Evolutionary conservation across 2,113 vertebrate genomes (phyloP), one percentile per base, ranked within the genome.

Genomic region (Thomomys bottae): DNA sequence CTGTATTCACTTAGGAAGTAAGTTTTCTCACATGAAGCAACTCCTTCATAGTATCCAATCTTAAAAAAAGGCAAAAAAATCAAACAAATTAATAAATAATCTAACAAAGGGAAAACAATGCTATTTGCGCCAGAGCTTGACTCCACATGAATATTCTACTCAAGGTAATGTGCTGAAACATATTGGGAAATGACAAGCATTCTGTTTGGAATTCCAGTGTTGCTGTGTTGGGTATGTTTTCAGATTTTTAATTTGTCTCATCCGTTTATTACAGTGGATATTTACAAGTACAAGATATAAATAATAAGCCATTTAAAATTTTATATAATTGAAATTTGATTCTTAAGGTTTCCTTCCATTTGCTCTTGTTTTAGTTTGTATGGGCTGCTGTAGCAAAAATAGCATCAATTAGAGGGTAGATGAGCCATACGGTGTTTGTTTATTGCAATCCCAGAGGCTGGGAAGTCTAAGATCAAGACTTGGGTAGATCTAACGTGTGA

Each of bases 21-120:
- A 40, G 57, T n/a, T 1, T 40, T 85, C 59, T 75, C 14, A 63
- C 9, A 8, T 28, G 30, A 75, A 76, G 72, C 1, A 49, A 23
- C 57, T 72, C 4, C 87, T 87, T 38, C 45, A 4, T 66, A 76
- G 42, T 45, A 61, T 14, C 11, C 26, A 88, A 34, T 73, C 0
- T 21, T 83, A 83, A 18, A 21, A 66, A 30, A n/a, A 45, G 28
- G 10, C 4, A 72, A 85, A 63, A 63, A 8, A 2, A 30, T 3
- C 64, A 26, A 5, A 63, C 64, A 94, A 57, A 82, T 67, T n/a
- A 80, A 68, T 72, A 79, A 87, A 71, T 34, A 67, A 80, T 54
- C 64, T 49, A 75, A 85, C 28, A 38, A 73, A 67, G 21, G 78
- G 28, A 90, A 70, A 89, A 70, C 57, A 23, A n/a, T 14, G 5